Evolutionary conservation across 1,140 invertebrate genomes (phyloP).

Genomic region (Sarcophaga bullata): DNA sequence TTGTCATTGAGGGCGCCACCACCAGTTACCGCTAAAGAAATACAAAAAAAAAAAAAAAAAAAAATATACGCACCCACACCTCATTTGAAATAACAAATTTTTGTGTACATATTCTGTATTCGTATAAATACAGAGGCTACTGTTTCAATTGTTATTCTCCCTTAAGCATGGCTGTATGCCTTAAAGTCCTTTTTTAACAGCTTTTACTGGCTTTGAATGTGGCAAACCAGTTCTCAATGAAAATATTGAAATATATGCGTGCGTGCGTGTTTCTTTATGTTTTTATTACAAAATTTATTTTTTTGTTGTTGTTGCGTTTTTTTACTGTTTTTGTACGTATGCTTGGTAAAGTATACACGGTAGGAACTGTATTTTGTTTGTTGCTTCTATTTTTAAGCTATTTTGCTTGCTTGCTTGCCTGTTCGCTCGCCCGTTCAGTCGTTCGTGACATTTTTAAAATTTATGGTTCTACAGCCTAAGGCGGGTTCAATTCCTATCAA

Average conservation of each 20-base stretch:
- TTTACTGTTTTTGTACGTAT: background rate
- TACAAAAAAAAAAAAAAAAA: too few relatives aligned
- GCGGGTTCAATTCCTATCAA: constrained; percentile 39
- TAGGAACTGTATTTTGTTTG: constrained; percentile 11
- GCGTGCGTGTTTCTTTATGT: constrained; percentile 27
- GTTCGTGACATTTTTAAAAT: constrained; percentile 38
- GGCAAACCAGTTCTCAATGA: background rate
- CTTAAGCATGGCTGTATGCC: too few relatives aligned
- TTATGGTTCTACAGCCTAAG: constrained; percentile 21
- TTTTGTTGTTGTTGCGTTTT: background rate
- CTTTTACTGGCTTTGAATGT: background rate
- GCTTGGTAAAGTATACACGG: background rate
- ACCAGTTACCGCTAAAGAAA: constrained; percentile 16
- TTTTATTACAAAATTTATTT: constrained; percentile 9
- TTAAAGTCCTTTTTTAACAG: too few relatives aligned
- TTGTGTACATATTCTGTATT: too few relatives aligned
- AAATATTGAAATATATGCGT: constrained; percentile 7
- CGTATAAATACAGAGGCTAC: too few relatives aligned
- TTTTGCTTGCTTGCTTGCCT: background rate
- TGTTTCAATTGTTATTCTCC: too few relatives aligned
- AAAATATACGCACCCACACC: too few relatives aligned
- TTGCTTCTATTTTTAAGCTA: background rate
- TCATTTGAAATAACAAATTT: too few relatives aligned
- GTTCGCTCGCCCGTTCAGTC: background rate
- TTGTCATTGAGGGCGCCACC: constrained; percentile 37